Percentiles rank a stretch among this genome's conserved stretches.
Conservation (phyloP, 2,888 invertebrate genomes). For the Harpalus rufipes region DNA sequence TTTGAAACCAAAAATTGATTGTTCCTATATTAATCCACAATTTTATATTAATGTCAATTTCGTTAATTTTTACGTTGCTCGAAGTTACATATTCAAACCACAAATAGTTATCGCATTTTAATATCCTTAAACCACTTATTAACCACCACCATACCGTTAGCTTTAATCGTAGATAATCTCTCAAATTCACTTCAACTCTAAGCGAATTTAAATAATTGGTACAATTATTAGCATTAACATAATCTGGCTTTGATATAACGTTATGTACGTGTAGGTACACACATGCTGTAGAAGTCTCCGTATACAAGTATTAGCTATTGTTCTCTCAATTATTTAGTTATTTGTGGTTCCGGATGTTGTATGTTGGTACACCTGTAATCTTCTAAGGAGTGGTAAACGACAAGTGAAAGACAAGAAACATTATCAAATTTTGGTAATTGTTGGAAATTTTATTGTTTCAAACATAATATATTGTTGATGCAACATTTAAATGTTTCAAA, state of each 20-base stretch:
- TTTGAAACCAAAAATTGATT: no score
- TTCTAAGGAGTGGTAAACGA: constrained; percentile 12
- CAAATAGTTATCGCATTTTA: constrained; percentile 19
- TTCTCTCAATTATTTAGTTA: constrained; percentile 1
- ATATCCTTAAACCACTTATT: constrained; percentile 26
- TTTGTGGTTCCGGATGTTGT: background rate
- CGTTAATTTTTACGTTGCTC: background rate
- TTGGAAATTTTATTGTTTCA: background rate
- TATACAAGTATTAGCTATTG: constrained; percentile 25
- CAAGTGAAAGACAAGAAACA: background rate
- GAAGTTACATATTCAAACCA: background rate
- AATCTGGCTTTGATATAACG: constrained; percentile 46
- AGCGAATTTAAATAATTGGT: constrained; percentile 45
- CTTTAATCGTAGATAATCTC: constrained; percentile 28
- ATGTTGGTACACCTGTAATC: constrained; percentile 28
- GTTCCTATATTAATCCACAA: no score
- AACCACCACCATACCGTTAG: constrained; percentile 28
- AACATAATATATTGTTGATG: background rate
- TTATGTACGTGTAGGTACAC: background rate
- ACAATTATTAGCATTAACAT: constrained; percentile 40
- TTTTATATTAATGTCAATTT: no score
- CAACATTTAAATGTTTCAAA: no score
- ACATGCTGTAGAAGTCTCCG: no score
- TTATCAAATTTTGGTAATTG: background rate
- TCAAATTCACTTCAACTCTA: constrained; percentile 9